Base-by-base conservation (phyloP, 1,140 invertebrate genomes). In the Idris sp. region DNA sequence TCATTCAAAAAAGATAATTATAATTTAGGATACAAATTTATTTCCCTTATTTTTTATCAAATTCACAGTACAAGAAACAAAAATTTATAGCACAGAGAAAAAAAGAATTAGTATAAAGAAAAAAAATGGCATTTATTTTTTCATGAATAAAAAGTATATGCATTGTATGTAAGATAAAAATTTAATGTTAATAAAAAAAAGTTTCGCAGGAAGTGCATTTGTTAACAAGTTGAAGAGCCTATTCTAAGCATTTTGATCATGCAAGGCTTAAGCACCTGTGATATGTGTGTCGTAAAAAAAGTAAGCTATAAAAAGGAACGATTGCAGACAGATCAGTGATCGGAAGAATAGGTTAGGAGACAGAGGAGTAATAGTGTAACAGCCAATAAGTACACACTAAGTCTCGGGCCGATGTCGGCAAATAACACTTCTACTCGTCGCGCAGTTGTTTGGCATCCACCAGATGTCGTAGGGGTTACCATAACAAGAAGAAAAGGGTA, bases 381-480 rank as follows among this genome's bases (percentile, higher is more conserved):
- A 61, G 64, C 56, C 56, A 56, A 68, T 74, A 69, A 68, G 72
- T 74, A 74, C 72, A 74, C 49, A 64, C 48, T 58, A 64, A 67
- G 61, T 41, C 28, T 16, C 19, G 36, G 14, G 48, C 48, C 41
- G n/a, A n/a, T n/a, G 25, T 35, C 40, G 33, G 56, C 31, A 61
- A 59, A 61, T 69, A 72, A 62, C 56, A 62, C 41, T 40, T 61
- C 71, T 61, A 51, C 53, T 59, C 61, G 67, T 74, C 61, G 40
- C 38, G 35, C 71, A 74, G 71, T 67, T 59, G 68, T 64, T 73
- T 73, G 53, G 71, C 36, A 74, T 74, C 61, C 54, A 61, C 71
- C 71, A 74, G 71, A 74, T 74, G 69, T 74, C 61, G 59, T 74
- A 72, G 58, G 49, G 46, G 62, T 48, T 62, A 53, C 46, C 22